A percentile compares a stretch with the other conserved stretches of the same genome.
phyloP scores from a whole-genome alignment of 2,888 invertebrate species.

The Tolmerus cingulatus region DNA sequence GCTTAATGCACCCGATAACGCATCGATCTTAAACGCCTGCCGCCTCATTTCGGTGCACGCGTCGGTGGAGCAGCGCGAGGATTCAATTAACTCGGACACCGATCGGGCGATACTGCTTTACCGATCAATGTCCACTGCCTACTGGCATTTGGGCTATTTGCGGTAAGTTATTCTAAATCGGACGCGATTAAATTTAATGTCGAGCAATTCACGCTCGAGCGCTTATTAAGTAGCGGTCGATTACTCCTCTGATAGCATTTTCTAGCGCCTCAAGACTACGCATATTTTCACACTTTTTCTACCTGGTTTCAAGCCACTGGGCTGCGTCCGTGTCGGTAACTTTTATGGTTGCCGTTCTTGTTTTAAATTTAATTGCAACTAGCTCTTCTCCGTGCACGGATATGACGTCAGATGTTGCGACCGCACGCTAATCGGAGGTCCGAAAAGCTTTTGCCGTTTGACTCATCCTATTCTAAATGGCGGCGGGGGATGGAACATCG shows the following conservation, averaged over 20 bases:
- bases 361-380: neutral
- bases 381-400: neutral
- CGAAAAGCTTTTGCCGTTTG: neutral
- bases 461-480: neutral
- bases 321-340: neutral
- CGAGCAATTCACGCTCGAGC: neutral
- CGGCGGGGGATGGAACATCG: neutral
- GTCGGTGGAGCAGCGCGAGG: neutral
- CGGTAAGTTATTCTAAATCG: constrained; percentile 15
- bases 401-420: neutral
- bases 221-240: neutral
- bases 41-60: neutral
- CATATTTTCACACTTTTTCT: constrained; percentile 31
- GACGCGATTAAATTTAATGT: constrained; percentile 11
- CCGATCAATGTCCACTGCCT: neutral
- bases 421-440: neutral
- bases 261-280: neutral
- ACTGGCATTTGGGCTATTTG: neutral
- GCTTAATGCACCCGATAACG: neutral
- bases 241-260: neutral
- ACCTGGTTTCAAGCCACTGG: neutral
- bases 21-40: neutral
- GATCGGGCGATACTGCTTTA: neutral
- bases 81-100: constrained; percentile 10
- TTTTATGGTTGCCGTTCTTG: neutral